Evolutionary conservation across 1,140 invertebrate genomes (phyloP).

Genomic region (Pteromalus puparum): DNA sequence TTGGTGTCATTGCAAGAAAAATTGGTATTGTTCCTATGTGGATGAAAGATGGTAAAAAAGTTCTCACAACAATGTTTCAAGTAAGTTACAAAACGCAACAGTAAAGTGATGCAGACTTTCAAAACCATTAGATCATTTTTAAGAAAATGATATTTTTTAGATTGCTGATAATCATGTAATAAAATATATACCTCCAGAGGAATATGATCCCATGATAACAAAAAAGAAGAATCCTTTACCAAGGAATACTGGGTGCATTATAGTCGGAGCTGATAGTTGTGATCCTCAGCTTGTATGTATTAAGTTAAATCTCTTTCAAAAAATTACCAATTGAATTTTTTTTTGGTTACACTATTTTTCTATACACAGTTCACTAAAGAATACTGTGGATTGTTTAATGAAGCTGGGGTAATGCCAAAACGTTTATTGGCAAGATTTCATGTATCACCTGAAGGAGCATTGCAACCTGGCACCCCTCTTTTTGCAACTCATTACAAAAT

Average conservation of each 20-base stretch:
- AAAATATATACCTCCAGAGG: conserved; percentile 91
- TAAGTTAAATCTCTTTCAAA: conserved; percentile 10
- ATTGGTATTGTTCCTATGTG: conserved; percentile 96
- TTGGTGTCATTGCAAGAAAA: conserved; percentile 93
- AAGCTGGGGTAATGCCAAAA: conserved; percentile 93
- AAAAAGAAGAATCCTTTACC: conserved; percentile 64
- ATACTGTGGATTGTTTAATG: conserved; percentile 91
- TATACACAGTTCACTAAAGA: conserved; percentile 85
- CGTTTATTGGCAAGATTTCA: conserved; percentile 88
- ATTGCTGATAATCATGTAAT: conserved; percentile 97
- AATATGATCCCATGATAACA: conserved; percentile 79
- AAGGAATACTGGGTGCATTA: conserved; percentile 81
- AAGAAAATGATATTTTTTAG: conserved; percentile 72
- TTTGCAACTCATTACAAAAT: conserved; percentile 91
- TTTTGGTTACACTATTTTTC: background rate
- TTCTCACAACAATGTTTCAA: conserved; percentile 90
- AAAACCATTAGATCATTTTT: background rate
- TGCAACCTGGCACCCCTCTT: conserved; percentile 93
- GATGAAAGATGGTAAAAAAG: conserved; percentile 88
- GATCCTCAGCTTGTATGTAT: conserved; percentile 84
- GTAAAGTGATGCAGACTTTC: no score
- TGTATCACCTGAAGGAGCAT: conserved; percentile 89
- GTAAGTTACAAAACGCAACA: conserved; percentile 72
- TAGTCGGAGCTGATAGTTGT: conserved; percentile 92
- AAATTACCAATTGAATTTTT: background rate